These are phyloP conservation scores for Ceratothoa steindachneri DNA, from an alignment of 2,888 invertebrate species.

Conservation along the genomic window DNA sequence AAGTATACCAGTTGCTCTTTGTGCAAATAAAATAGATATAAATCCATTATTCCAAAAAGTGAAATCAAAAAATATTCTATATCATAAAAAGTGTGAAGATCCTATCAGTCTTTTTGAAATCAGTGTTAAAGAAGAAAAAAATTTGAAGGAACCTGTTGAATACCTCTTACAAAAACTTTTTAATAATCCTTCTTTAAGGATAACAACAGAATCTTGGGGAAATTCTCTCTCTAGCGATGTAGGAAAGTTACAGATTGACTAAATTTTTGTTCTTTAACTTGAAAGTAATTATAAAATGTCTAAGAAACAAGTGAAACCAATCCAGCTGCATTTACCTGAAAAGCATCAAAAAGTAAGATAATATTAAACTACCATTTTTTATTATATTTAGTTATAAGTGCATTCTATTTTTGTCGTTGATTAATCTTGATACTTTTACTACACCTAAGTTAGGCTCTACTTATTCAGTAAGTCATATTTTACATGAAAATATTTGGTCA, in stretches of 20 bases:
- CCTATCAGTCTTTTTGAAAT: constrained; percentile 33
- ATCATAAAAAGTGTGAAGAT: constrained; percentile 24
- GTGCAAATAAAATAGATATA: constrained; percentile 43
- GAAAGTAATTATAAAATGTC: too few species aligned
- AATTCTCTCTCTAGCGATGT: neutral
- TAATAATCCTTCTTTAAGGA: neutral
- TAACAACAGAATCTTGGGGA: neutral
- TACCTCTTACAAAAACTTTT: constrained; percentile 29
- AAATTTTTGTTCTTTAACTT: too few species aligned
- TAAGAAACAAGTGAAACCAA: too few species aligned
- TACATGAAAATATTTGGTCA: too few species aligned
- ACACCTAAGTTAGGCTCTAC: too few species aligned
- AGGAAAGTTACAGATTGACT: neutral
- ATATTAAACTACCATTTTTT: too few species aligned
- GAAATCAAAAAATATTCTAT: constrained; percentile 26
- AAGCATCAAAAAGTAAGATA: too few species aligned
- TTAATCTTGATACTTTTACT: too few species aligned
- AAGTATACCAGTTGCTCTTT: constrained; percentile 36
- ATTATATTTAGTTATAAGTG: too few species aligned
- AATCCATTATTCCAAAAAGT: constrained; percentile 39
- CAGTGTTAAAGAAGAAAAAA: constrained; percentile 35
- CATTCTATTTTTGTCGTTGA: too few species aligned
- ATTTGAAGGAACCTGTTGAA: constrained; percentile 35
- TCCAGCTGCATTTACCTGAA: too few species aligned
- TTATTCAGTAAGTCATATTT: too few species aligned